Conservation (phyloP, 2,888 invertebrate genomes). For the Drosophila rellima region DNA sequence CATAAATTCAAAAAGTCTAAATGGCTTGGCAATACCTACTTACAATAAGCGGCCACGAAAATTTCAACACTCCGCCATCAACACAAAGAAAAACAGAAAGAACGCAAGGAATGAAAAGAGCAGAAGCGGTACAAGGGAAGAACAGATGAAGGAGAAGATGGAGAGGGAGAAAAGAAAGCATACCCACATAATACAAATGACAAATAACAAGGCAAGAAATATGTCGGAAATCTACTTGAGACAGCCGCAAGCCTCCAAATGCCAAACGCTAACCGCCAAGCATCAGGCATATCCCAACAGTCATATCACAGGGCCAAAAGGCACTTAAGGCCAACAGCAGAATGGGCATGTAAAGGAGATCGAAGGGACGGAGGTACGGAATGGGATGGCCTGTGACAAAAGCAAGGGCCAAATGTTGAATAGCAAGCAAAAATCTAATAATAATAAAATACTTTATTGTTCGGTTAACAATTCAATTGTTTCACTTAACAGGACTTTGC, state of each 20-base stretch:
- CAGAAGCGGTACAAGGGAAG: neutral
- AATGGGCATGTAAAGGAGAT: constrained; percentile 1
- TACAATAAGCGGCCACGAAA: constrained; percentile 32
- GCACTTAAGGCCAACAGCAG: constrained; percentile 62
- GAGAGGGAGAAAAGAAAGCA: constrained; percentile 6
- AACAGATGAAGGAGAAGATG: constrained; percentile 1
- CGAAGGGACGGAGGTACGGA: constrained; percentile 15
- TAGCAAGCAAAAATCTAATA: constrained; percentile 71
- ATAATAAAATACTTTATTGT: constrained; percentile 79
- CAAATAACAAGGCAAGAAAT: constrained; percentile 75
- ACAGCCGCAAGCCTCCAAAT: constrained; percentile 64
- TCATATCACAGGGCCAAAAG: constrained; percentile 50
- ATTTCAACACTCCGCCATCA: constrained; percentile 37
- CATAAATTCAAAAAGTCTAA: constrained; percentile 77
- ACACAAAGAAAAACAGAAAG: constrained; percentile 14
- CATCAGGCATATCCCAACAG: constrained; percentile 51
- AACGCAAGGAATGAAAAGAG: constrained; percentile 1
- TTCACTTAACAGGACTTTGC: constrained; percentile 70
- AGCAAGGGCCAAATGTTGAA: constrained; percentile 54
- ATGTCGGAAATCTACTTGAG: constrained; percentile 77
- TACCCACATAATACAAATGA: constrained; percentile 67
- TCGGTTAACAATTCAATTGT: constrained; percentile 79
- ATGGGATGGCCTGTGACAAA: constrained; percentile 33
- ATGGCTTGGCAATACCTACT: constrained; percentile 65
- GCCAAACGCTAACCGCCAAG: constrained; percentile 56